Evolutionary conservation across 2,888 invertebrate genomes (phyloP), one percentile per base, ranked within the genome.

Genomic region (Pegoplata infirma): DNA sequence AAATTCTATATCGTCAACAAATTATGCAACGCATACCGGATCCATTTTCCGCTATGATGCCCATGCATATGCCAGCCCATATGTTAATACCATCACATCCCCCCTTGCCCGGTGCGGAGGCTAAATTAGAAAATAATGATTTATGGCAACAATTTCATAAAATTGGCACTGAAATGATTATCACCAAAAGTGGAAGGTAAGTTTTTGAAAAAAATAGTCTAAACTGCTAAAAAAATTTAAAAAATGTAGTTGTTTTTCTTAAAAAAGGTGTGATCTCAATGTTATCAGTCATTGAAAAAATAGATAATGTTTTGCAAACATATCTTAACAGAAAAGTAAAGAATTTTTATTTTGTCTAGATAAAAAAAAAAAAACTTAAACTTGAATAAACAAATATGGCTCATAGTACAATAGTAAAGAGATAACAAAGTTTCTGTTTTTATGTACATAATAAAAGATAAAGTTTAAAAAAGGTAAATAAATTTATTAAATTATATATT

Each of bases 101-200:
- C 44, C 84, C 83, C 16, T 82, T 89, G 74, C 87, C 88, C 2
- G 89, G 87, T 21, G 88, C 88, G 53, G 87, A 93, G 69, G 92
- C 93, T 14, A 91, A 91, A 12, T 89, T 95, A 59, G 91, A 93
- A 80, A 94, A 94, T 86, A 91, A 91, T 14, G 92, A 93, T 63
- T 90, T 95, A 55, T 95, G 95, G 95, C 90, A 92, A 76, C 91
- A 93, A 81, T 95, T 95, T 88, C 93, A 94, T 85, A 91, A 92
- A 78, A 91, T 93, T 82, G 93, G 93, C 72, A 95, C 94, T 0
- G 95, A 95, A 89, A 95, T 95, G 95, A 94, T 95, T 85, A 94
- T 95, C 86, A 95, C 95, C n/a, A 95, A 95, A 86, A 92, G 92
- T 58, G 95, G 95, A 87, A 91, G 95, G 95, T 95, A 86, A 91